Base-by-base conservation (phyloP, 1,140 invertebrate genomes). In the Bombus sibiricus region DNA sequence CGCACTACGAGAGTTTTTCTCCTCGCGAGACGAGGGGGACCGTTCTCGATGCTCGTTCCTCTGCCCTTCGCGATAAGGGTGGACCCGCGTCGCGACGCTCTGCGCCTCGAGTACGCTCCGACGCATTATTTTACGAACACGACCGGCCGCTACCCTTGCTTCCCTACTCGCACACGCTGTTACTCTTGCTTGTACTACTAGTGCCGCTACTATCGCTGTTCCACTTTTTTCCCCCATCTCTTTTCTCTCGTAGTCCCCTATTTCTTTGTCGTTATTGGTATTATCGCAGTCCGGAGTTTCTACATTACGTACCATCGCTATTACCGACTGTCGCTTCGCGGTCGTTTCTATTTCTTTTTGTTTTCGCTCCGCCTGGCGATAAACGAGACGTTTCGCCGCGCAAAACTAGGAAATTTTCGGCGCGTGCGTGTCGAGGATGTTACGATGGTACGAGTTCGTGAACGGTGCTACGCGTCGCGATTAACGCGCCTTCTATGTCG, bases 1-100 rank as follows among this genome's bases (percentile, higher is more conserved):
- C 89, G 87, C 85, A 85, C 79, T 81, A 81, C 75, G 84, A 85
- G 39, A 74, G 78, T 81, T 81, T 85, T 85, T 81, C 72, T 85
- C 83, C 71, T 74, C 71, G 41, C 69, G 39, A 37, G 76, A 84
- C 83, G 83, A 79, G 83, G 68, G 76, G 68, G 69, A 22, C 53
- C 74, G 37, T 83, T 37, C 81, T 8, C 39, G 80, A 62, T 57
- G 57, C 41, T 69, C 64, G 59, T 76, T 43, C 66, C 72, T 77
- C 47, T 41, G 66, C 53, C 75, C 83, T 64, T 22, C 53, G 76
- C 8, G 32, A 71, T 59, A 80, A 80, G 77, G 77, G 83, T 80
- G 34, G 83, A 84, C 53, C 37, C 75, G 83, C 76, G 83, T 84
- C 83, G 83, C 75, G 82, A 83, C 82, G 66, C 59, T 32, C 72